phyloP scores from a whole-genome alignment of 2,797 vertebrate species.

The Echeneis naucrates region DNA sequence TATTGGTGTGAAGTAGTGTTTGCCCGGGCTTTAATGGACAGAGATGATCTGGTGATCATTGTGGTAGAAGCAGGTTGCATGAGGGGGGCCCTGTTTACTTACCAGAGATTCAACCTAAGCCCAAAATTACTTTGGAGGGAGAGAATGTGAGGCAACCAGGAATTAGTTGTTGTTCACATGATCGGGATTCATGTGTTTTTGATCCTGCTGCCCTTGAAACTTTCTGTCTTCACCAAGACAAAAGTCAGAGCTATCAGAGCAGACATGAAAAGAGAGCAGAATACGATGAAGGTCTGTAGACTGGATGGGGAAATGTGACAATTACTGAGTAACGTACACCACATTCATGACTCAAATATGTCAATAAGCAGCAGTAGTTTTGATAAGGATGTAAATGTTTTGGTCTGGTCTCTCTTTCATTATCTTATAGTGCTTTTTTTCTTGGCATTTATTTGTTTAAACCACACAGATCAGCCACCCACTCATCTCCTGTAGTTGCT shows the following conservation, averaged over 20 bases:
- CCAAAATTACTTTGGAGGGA: constrained; percentile 84
- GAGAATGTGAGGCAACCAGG: constrained; percentile 80
- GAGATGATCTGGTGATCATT: constrained; percentile 94
- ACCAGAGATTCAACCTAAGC: constrained; percentile 91
- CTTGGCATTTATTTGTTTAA: constrained; percentile 63
- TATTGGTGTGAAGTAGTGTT: constrained; percentile 93
- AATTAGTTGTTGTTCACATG: constrained; percentile 79
- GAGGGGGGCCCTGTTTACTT: constrained; percentile 90
- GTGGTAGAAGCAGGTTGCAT: constrained; percentile 71
- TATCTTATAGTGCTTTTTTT: constrained; percentile 32
- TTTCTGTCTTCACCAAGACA: constrained; percentile 54
- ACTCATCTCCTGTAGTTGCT: constrained; percentile 45
- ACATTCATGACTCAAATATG: constrained; percentile 34
- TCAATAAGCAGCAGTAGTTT: constrained; percentile 60
- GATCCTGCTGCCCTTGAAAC: constrained; percentile 63
- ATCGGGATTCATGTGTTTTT: constrained; percentile 72
- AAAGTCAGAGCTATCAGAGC: constrained; percentile 35
- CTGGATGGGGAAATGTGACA: constrained; percentile 29
- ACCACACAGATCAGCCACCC: constrained; percentile 43
- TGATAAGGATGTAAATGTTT: constrained; percentile 64
- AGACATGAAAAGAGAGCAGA: constrained; percentile 29
- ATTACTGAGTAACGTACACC: constrained; percentile 31
- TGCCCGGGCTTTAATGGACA: constrained; percentile 97
- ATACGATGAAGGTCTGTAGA: neutral
- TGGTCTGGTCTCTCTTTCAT: constrained; percentile 50